These are phyloP conservation scores for Crotalus adamanteus DNA, from an alignment of 2,797 vertebrate species.

Conservation along the genomic window DNA sequence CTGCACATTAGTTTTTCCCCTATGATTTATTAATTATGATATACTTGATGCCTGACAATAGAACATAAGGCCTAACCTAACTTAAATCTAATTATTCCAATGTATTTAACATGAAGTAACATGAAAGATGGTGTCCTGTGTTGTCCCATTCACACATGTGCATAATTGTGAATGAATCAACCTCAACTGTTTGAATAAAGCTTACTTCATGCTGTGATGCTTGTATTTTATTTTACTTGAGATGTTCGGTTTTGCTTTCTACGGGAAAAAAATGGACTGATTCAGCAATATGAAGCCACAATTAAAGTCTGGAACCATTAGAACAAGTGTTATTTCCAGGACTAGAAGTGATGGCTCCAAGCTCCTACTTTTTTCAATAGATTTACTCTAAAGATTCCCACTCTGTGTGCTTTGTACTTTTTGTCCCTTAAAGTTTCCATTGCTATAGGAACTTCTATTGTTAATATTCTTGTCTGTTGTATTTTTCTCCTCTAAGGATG, in stretches of 20 bases:
- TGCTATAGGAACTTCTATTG: not conserved
- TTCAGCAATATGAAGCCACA: not conserved
- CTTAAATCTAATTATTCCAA: not conserved
- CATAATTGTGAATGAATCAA: not conserved
- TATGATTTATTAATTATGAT: not conserved
- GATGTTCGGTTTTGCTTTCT: not conserved
- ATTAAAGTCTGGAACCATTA: not conserved
- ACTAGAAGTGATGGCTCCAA: not conserved
- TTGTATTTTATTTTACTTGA: not conserved
- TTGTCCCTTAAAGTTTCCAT: not conserved
- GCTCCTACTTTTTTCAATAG: not conserved
- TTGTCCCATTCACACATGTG: not conserved
- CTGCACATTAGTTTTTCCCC: not conserved
- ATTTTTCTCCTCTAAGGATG: slow-evolving; percentile 4
- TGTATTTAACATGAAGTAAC: not conserved
- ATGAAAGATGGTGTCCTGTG: not conserved
- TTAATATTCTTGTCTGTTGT: slow-evolving; percentile 2
- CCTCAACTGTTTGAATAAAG: not conserved
- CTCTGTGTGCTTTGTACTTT: not conserved
- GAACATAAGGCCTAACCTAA: not conserved
- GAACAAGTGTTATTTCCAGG: not conserved
- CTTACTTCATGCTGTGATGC: not conserved
- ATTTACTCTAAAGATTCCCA: not conserved
- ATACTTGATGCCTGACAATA: not conserved
- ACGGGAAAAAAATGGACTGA: not conserved